phyloP scores from a whole-genome alignment of 2,888 invertebrate genomes.

The Cantharis rufa region DNA sequence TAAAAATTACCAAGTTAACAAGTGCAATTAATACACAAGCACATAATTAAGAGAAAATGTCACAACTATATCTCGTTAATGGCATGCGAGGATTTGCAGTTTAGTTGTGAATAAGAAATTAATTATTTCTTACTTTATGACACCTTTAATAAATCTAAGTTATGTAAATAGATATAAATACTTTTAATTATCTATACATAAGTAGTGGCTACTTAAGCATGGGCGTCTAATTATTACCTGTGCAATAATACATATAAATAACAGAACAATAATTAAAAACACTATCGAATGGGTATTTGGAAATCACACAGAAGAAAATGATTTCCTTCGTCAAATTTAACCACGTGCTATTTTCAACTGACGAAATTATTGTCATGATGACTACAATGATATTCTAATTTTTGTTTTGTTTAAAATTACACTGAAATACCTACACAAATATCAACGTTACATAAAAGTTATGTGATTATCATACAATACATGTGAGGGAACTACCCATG shows the following conservation, averaged over 20 bases:
- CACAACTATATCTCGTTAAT: conserved; percentile 16
- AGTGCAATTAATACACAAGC: conserved; percentile 20
- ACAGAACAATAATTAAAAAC: not conserved
- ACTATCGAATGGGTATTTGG: not conserved
- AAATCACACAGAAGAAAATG: not conserved
- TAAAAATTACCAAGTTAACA: conserved; percentile 11
- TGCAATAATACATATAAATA: not conserved
- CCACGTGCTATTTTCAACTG: not conserved
- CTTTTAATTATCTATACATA: not conserved
- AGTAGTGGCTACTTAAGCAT: not conserved
- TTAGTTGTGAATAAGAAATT: conserved; percentile 17
- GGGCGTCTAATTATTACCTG: not conserved
- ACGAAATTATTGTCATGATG: not conserved
- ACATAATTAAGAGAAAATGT: conserved; percentile 25
- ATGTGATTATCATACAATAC: conserved; percentile 33
- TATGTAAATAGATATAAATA: conserved; percentile 26
- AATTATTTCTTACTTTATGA: conserved; percentile 15
- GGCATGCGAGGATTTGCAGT: conserved; percentile 15
- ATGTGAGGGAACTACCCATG: conserved; percentile 22
- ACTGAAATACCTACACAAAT: conserved; percentile 19
- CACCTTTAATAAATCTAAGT: conserved; percentile 20
- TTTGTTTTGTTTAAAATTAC: conserved; percentile 14
- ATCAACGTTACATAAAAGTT: conserved; percentile 19
- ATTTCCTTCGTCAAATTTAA: not conserved
- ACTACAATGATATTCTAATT: conserved; percentile 5